A percentile compares a stretch with the other conserved stretches of the same genome.
These are phyloP conservation scores for Encarsia formosa DNA, from an alignment of 2,888 invertebrate genomes.

Conservation along the genomic window DNA sequence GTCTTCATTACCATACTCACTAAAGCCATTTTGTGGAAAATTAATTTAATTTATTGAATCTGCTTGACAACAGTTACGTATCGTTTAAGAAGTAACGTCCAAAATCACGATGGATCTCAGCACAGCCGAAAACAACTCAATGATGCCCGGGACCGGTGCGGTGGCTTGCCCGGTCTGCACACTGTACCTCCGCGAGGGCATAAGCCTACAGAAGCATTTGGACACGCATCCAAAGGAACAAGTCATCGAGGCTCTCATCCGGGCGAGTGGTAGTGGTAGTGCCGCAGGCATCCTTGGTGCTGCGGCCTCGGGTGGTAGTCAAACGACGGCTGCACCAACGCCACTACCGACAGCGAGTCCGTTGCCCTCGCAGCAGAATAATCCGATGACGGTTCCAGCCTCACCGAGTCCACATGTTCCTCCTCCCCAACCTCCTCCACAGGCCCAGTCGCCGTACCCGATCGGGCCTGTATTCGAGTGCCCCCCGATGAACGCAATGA, in stretches of 20 bases:
- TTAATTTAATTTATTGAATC: too few relatives aligned
- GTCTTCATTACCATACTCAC: too few relatives aligned
- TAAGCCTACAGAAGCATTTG: slow-evolving; percentile 74
- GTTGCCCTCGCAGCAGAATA: slow-evolving; percentile 6
- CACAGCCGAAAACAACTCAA: slow-evolving; percentile 7
- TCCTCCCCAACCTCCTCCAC: slow-evolving; percentile 27
- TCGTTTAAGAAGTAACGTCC: too few relatives aligned
- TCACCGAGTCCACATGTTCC: slow-evolving; percentile 26
- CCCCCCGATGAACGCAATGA: slow-evolving; percentile 45
- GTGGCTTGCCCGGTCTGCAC: slow-evolving; percentile 78
- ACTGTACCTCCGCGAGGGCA: slow-evolving; percentile 76
- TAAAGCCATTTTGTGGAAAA: too few relatives aligned
- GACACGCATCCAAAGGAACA: slow-evolving; percentile 85
- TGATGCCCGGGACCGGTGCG: slow-evolving; percentile 37
- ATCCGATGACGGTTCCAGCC: slow-evolving; percentile 24
- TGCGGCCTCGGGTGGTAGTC: slow-evolving; percentile 24
- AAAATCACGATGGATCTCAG: slow-evolving; percentile 37
- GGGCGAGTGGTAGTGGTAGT: slow-evolving; percentile 46
- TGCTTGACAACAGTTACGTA: too few relatives aligned
- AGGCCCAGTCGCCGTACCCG: slow-evolving; percentile 43
- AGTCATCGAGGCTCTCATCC: slow-evolving; percentile 74
- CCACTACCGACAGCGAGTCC: slow-evolving; percentile 19
- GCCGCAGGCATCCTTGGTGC: slow-evolving; percentile 16
- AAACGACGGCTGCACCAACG: neutral
- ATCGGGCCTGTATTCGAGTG: slow-evolving; percentile 48